These are phyloP conservation scores for Polypterus bichir DNA, from an alignment of 2,113 vertebrate species.

Conservation along the genomic window DNA sequence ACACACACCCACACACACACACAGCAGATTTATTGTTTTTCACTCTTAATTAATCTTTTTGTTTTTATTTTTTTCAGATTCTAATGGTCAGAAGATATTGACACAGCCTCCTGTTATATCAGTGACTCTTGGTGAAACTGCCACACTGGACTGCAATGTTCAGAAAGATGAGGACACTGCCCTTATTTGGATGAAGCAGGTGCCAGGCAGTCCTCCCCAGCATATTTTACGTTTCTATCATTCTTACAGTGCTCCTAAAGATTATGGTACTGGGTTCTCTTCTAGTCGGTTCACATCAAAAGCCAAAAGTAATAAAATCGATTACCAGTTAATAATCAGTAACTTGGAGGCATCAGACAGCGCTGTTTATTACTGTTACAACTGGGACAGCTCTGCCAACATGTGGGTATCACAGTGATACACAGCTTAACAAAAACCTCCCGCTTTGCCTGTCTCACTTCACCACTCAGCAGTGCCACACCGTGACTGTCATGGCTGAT, in stretches of 20 bases:
- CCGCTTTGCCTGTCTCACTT: background rate
- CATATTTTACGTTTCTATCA: background rate
- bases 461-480: too few relatives aligned
- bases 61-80: conserved; percentile 26
- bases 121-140: conserved; percentile 19
- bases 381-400: background rate
- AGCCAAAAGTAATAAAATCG: conserved; percentile 14
- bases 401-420: conserved; percentile 25
- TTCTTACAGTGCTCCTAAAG: fast-evolving
- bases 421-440: conserved; percentile 33
- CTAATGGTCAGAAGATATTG: conserved; percentile 20
- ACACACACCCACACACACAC: too few relatives aligned
- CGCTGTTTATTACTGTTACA: conserved; percentile 30
- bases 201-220: conserved; percentile 25
- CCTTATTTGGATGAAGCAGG: conserved; percentile 28
- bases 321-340: conserved; percentile 32
- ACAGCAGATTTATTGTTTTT: background rate
- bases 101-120: conserved; percentile 26
- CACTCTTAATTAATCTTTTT: background rate
- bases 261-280: conserved; percentile 26
- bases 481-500: too few relatives aligned
- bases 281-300: conserved; percentile 27
- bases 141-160: conserved; percentile 20
- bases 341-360: conserved; percentile 31
- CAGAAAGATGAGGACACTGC: fast-evolving